These are phyloP conservation scores for Eledona agricola DNA, from an alignment of 2,888 invertebrate species.

Conservation along the genomic window DNA sequence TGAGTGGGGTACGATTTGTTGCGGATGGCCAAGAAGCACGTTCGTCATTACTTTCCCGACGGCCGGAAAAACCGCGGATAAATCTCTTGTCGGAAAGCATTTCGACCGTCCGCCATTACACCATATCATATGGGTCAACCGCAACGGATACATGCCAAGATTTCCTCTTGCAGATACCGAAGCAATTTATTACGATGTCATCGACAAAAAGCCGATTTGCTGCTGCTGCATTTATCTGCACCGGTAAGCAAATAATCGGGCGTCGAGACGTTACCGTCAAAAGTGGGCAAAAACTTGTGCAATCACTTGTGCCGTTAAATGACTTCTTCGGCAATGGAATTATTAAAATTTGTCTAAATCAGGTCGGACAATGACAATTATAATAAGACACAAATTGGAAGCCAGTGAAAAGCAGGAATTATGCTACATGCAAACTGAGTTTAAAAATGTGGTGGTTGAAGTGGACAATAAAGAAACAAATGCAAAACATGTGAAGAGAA, in stretches of 20 bases:
- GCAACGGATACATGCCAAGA: slow-evolving; percentile 32
- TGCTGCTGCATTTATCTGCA: slow-evolving; percentile 12
- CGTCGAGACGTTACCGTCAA: not conserved
- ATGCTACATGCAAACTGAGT: no score
- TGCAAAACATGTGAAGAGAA: no score
- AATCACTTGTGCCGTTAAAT: no score
- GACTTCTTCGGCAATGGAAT: no score
- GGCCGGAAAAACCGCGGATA: slow-evolving; percentile 55
- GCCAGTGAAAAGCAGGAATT: no score
- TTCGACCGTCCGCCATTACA: slow-evolving; percentile 45
- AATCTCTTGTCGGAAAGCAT: slow-evolving; percentile 54
- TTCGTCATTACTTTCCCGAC: slow-evolving; percentile 55
- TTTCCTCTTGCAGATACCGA: slow-evolving; percentile 23
- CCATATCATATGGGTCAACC: slow-evolving; percentile 33
- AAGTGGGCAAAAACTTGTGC: no score
- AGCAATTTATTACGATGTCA: slow-evolving; percentile 21
- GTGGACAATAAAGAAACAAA: no score
- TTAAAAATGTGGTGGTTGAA: no score
- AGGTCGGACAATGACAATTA: no score
- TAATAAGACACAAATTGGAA: no score
- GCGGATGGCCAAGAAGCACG: slow-evolving; percentile 45
- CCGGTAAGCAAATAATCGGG: slow-evolving; percentile 7
- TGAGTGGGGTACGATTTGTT: slow-evolving; percentile 16
- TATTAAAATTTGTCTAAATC: no score
- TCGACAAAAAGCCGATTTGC: slow-evolving; percentile 14